These are phyloP conservation scores for Polia nebulosa DNA, from an alignment of 2,888 invertebrate genomes.

Conservation along the genomic window DNA sequence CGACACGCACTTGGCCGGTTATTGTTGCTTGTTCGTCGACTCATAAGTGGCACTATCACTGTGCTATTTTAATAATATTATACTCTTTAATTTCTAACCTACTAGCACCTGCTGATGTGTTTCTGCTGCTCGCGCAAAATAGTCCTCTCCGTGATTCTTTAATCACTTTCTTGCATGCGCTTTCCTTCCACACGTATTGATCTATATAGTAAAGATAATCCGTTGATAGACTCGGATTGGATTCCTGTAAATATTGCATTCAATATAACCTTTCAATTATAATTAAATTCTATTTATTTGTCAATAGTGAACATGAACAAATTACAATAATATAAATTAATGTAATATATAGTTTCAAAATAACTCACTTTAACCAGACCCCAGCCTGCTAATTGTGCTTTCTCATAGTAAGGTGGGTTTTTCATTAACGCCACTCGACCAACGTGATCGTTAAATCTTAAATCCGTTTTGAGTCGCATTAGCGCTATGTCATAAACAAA, in stretches of 20 bases:
- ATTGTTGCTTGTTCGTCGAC: no score
- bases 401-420: neutral
- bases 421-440: constrained; percentile 20
- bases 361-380: constrained; percentile 15
- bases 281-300: neutral
- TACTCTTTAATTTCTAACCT: constrained; percentile 1
- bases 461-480: neutral
- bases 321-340: no score
- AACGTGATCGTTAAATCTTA: neutral
- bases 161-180: constrained; percentile 16
- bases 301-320: neutral
- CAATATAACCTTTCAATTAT: neutral
- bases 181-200: constrained; percentile 45
- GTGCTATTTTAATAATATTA: no score
- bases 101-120: neutral
- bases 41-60: no score
- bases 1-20: no score
- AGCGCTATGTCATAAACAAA: no score
- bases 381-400: constrained; percentile 34
- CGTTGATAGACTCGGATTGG: fast-evolving
- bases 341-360: neutral
- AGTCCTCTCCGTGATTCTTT: constrained; percentile 18
- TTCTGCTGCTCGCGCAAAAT: constrained; percentile 37
- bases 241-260: neutral
- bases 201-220: constrained; percentile 20